Conservation (phyloP, 2,888 invertebrate species). For the Netelia fuscicornis region DNA sequence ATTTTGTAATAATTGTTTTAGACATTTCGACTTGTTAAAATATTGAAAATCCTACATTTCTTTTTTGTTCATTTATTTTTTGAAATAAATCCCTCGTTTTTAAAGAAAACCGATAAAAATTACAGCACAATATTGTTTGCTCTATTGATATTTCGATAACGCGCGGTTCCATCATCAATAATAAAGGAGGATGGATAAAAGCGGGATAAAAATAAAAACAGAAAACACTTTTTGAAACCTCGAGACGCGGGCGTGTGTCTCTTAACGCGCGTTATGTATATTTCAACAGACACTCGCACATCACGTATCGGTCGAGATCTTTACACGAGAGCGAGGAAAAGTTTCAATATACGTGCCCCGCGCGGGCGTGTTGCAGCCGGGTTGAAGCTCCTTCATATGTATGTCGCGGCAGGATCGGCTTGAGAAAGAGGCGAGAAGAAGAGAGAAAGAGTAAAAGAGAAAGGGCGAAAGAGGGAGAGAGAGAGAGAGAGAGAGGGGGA, state of each 20-base stretch:
- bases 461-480: neutral
- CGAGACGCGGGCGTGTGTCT: too few species aligned
- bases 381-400: conserved; percentile 17
- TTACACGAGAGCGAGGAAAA: conserved; percentile 39
- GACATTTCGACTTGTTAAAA: too few species aligned
- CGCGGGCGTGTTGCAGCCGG: conserved; percentile 23
- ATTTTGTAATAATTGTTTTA: neutral
- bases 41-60: neutral
- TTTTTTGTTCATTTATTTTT: neutral
- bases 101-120: too few species aligned
- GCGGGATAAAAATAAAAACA: too few species aligned
- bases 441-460: conserved; percentile 38
- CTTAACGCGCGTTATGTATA: neutral
- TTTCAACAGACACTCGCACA: conserved; percentile 8
- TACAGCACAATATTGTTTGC: too few species aligned
- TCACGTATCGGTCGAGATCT: conserved; percentile 41
- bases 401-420: conserved; percentile 36
- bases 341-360: conserved; percentile 55
- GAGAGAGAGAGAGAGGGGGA: conserved; percentile 63
- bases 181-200: too few species aligned
- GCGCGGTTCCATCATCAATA: too few species aligned
- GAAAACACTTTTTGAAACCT: too few species aligned
- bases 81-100: too few species aligned
- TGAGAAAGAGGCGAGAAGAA: conserved; percentile 11
- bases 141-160: too few species aligned